These are phyloP conservation scores for Hydrolagus affinis DNA, from an alignment of 2,113 vertebrate species.

Conservation along the genomic window DNA sequence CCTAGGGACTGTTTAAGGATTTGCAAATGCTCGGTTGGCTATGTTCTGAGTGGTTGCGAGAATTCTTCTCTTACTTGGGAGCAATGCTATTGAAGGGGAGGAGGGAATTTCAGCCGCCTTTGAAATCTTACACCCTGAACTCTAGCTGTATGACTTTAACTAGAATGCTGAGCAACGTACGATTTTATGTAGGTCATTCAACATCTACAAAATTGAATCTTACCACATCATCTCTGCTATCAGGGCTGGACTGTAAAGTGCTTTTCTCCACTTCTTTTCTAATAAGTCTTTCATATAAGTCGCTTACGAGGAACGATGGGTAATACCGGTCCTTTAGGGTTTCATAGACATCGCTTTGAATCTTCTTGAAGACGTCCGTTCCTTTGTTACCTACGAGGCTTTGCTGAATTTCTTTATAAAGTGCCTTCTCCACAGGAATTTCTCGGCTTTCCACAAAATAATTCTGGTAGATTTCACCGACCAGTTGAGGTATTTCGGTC, in stretches of 20 bases:
- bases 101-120: no score
- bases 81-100: no score
- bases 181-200: no score
- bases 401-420: constrained; percentile 95
- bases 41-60: no score
- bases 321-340: constrained; percentile 89
- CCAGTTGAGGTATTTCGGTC: constrained; percentile 90
- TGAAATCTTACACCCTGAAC: no score
- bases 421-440: constrained; percentile 87
- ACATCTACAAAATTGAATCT: constrained; percentile 41
- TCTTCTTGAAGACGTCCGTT: constrained; percentile 80
- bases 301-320: constrained; percentile 89
- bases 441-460: constrained; percentile 92
- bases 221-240: constrained; percentile 76
- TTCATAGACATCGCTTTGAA: constrained; percentile 79
- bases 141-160: no score
- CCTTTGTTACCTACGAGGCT: constrained; percentile 94
- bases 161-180: no score
- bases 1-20: no score
- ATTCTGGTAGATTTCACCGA: constrained; percentile 97
- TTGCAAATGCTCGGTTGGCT: no score
- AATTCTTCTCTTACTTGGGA: no score
- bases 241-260: constrained; percentile 59
- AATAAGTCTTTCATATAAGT: constrained; percentile 79
- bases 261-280: constrained; percentile 68